Conservation (phyloP, 1,140 invertebrate genomes). For the Ceratosolen fusciceps region DNA sequence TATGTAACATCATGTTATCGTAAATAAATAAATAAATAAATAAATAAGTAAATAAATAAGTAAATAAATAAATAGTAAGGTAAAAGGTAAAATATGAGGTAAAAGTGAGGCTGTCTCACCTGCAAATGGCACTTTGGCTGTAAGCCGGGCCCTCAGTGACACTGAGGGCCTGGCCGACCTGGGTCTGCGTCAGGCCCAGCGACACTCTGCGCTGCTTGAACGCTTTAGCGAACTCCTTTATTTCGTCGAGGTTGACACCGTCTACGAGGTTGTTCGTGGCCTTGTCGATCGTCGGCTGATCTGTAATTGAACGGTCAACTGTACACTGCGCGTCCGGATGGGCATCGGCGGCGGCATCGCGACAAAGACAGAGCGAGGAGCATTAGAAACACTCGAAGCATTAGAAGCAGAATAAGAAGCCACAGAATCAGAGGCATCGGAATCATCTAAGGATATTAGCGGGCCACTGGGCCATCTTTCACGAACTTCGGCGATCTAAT, state of each 20-base stretch:
- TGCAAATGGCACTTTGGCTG: conserved; percentile 98
- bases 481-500: too few relatives aligned
- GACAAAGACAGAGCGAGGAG: neutral
- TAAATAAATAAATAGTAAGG: too few relatives aligned
- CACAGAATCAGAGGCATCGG: neutral
- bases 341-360: too few relatives aligned
- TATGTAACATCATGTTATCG: conserved; percentile 55
- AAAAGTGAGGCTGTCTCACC: conserved; percentile 74
- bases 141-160: conserved; percentile 97
- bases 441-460: too few relatives aligned
- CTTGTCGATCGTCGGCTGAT: conserved; percentile 93
- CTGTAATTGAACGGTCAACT: conserved; percentile 69
- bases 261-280: conserved; percentile 94
- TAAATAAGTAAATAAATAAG: too few relatives aligned
- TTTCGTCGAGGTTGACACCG: conserved; percentile 97
- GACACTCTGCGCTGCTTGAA: conserved; percentile 95
- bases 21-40: conserved; percentile 38
- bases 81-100: too few relatives aligned
- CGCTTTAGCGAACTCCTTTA: conserved; percentile 97
- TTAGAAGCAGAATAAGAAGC: too few relatives aligned
- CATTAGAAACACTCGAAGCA: too few relatives aligned
- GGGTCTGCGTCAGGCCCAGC: conserved; percentile 95
- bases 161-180: conserved; percentile 94
- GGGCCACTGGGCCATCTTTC: too few relatives aligned
- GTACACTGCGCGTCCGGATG: neutral